These are phyloP conservation scores for Artemia sp. DNA, from an alignment of 2,888 invertebrate species.

Conservation along the genomic window DNA sequence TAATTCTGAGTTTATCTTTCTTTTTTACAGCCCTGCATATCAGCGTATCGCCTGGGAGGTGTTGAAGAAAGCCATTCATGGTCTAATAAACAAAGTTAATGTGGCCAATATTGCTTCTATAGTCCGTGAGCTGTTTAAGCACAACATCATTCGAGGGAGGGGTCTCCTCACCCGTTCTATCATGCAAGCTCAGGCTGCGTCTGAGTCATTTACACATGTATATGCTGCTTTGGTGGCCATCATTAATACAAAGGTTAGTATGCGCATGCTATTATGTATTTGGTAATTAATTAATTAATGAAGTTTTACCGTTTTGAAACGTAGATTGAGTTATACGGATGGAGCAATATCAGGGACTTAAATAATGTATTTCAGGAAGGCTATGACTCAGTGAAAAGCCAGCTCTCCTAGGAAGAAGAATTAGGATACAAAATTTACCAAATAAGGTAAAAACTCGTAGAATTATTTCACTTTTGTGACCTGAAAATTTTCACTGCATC, in stretches of 20 bases:
- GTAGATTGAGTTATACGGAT: no score
- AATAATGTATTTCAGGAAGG: no score
- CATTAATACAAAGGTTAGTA: conserved; percentile 65
- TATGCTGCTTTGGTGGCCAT: conserved; percentile 90
- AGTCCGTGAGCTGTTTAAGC: conserved; percentile 71
- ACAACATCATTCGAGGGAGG: conserved; percentile 87
- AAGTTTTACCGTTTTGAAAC: no score
- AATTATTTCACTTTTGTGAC: no score
- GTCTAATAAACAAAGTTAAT: conserved; percentile 94
- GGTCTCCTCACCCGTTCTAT: conserved; percentile 82
- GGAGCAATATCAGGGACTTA: no score
- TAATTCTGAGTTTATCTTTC: neutral
- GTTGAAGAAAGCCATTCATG: conserved; percentile 92
- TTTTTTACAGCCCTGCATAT: conserved; percentile 55
- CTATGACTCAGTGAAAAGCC: no score
- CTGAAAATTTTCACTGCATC: no score
- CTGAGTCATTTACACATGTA: conserved; percentile 91
- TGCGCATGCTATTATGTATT: neutral
- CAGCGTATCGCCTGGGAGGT: conserved; percentile 98
- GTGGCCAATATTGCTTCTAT: conserved; percentile 82
- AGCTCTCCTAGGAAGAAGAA: no score
- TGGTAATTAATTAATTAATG: neutral
- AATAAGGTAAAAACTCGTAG: no score
- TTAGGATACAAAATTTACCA: no score
- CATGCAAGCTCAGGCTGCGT: conserved; percentile 91